A percentile compares a stretch with the other conserved stretches of the same genome.
Conservation (phyloP, 2,797 vertebrate genomes). For the Enteromius mattozi region DNA sequence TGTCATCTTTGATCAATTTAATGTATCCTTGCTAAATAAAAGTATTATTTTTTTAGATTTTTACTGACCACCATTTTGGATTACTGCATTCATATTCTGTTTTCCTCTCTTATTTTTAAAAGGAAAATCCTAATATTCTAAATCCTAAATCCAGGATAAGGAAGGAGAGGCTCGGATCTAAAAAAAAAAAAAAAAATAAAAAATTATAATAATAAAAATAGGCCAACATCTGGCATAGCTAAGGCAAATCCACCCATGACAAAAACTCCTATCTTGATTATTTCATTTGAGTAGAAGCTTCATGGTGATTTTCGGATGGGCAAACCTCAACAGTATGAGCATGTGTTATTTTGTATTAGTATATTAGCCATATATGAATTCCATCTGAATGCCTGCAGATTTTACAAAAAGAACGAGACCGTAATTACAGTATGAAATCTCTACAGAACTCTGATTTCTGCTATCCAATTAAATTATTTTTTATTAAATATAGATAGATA, state of each 20-base stretch:
- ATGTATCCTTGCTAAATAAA: not conserved
- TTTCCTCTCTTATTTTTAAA: not conserved
- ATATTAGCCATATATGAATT: slow-evolving; percentile 16
- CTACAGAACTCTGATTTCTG: not conserved
- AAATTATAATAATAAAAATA: not conserved
- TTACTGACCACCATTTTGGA: not conserved
- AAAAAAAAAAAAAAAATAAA: slow-evolving; percentile 32
- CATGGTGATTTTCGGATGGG: slow-evolving; percentile 9
- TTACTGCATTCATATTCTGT: not conserved
- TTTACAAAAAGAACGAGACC: not conserved
- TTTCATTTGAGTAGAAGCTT: slow-evolving; percentile 20
- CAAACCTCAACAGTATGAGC: not conserved
- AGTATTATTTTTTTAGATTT: not conserved
- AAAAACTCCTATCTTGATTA: slow-evolving; percentile 40
- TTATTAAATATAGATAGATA: not conserved
- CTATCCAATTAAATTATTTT: not conserved
- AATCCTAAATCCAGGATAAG: slow-evolving; percentile 44
- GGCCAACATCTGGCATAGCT: slow-evolving; percentile 35
- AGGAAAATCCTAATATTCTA: slow-evolving; percentile 21
- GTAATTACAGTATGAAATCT: not conserved
- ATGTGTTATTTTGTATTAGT: slow-evolving; percentile 5
- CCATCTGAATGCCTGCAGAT: slow-evolving; percentile 21
- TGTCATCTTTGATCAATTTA: not conserved
- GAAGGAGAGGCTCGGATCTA: not conserved
- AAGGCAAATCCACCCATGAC: slow-evolving; percentile 28